Conservation (phyloP, 2,888 invertebrate genomes). For the Helobdella robusta region DNA sequence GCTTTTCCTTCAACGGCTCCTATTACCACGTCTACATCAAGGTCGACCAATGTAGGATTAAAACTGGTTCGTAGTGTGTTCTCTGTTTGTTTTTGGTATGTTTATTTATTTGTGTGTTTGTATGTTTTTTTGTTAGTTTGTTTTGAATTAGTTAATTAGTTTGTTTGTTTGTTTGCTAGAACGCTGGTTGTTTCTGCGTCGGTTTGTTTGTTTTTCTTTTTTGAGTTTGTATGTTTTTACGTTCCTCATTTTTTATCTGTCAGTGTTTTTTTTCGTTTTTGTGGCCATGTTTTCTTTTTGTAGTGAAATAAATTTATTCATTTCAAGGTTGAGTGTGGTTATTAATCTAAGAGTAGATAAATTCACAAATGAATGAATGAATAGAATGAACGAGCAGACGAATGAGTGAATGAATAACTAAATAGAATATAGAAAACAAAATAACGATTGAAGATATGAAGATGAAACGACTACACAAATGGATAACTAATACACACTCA, state of each 20-base stretch:
- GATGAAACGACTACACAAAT: no score
- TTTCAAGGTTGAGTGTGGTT: no score
- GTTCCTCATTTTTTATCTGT: background rate
- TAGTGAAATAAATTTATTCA: no score
- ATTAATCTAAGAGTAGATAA: no score
- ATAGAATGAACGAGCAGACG: background rate
- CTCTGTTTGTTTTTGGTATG: background rate
- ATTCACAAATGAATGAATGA: background rate
- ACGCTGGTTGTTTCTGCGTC: background rate
- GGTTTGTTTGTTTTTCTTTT: background rate
- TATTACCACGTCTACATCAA: constrained; percentile 33
- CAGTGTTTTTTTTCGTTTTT: background rate
- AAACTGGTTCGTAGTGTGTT: constrained; percentile 25
- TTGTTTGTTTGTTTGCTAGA: background rate
- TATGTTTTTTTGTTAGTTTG: background rate
- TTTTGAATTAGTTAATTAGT: background rate
- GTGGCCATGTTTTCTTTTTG: no score
- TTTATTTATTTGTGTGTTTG: background rate
- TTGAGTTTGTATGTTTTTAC: background rate
- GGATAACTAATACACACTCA: no score
- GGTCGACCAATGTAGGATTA: constrained; percentile 28
- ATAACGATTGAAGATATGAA: no score
- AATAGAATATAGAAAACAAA: no score
- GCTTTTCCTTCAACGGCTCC: constrained; percentile 30
- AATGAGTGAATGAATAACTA: background rate